phyloP scores from a whole-genome alignment of 2,113 vertebrate genomes.

The Larimichthys crocea region DNA sequence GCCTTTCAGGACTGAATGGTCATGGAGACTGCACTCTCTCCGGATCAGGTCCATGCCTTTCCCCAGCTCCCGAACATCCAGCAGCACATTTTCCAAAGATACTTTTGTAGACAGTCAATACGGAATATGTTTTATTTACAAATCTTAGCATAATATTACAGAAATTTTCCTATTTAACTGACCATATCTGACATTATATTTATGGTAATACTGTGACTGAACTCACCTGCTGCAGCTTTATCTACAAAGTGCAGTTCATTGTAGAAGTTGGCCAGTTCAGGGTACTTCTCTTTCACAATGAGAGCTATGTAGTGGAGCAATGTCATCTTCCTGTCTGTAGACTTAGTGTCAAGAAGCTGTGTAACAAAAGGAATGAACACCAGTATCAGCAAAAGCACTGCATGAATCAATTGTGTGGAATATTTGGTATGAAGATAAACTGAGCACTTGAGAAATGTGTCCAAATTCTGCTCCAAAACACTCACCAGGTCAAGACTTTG shows the following conservation, averaged over 20 bases:
- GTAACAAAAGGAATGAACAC: not conserved
- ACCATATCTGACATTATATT: not conserved
- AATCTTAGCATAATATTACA: not conserved
- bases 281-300: constrained; percentile 94
- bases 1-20: constrained; percentile 89
- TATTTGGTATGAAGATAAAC: not conserved
- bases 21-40: constrained; percentile 91
- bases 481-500: constrained; percentile 91
- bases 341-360: constrained; percentile 98
- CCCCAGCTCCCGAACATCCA: constrained; percentile 95
- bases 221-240: constrained; percentile 94
- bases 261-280: constrained; percentile 92
- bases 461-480: not conserved
- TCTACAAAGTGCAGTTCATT: constrained; percentile 96
- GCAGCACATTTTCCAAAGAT: constrained; percentile 95
- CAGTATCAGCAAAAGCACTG: constrained; percentile 13
- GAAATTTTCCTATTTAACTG: not conserved
- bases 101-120: constrained; percentile 79
- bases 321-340: constrained; percentile 96
- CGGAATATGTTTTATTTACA: not conserved
- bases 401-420: not conserved
- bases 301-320: constrained; percentile 96
- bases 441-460: not conserved
- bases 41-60: constrained; percentile 96
- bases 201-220: not conserved